These are phyloP conservation scores for Barypeithes pellucidus DNA, from an alignment of 2,888 invertebrate genomes.

Conservation along the genomic window DNA sequence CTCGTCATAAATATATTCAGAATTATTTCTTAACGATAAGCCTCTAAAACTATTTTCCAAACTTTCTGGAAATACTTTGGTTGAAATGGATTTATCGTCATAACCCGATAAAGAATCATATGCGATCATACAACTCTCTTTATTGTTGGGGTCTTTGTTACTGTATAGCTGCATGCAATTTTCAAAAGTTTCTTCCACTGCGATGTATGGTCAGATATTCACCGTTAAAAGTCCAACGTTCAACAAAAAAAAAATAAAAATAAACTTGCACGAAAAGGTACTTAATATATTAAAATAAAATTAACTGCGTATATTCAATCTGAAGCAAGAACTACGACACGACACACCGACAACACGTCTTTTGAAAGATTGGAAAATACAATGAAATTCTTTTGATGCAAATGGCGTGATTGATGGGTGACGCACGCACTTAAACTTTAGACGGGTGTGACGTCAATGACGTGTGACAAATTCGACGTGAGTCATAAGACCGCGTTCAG, in stretches of 20 bases:
- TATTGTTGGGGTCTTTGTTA: slow-evolving; percentile 20
- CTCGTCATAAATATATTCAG: slow-evolving; percentile 28
- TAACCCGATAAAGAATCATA: slow-evolving; percentile 48
- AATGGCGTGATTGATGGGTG: slow-evolving; percentile 4
- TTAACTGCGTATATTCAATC: slow-evolving; percentile 9
- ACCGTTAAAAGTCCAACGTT: slow-evolving; percentile 12
- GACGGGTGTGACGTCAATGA: no score
- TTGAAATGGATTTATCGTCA: slow-evolving; percentile 37
- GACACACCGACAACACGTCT: background rate
- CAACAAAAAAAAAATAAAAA: slow-evolving; percentile 13
- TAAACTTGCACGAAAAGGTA: background rate
- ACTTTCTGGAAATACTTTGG: slow-evolving; percentile 35
- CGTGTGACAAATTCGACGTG: no score
- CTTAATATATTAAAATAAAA: slow-evolving; percentile 1
- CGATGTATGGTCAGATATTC: background rate
- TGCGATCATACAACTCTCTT: slow-evolving; percentile 42
- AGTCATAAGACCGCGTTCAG: no score
- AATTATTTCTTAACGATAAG: slow-evolving; percentile 38
- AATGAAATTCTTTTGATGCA: background rate
- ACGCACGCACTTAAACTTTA: slow-evolving; percentile 10
- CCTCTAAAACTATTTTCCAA: slow-evolving; percentile 39
- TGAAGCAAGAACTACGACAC: background rate
- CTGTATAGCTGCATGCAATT: slow-evolving; percentile 50
- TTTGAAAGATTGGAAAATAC: background rate
- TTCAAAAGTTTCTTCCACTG: background rate